phyloP scores from a whole-genome alignment of 2,797 vertebrate species.

The Lutjanus argentimaculatus region DNA sequence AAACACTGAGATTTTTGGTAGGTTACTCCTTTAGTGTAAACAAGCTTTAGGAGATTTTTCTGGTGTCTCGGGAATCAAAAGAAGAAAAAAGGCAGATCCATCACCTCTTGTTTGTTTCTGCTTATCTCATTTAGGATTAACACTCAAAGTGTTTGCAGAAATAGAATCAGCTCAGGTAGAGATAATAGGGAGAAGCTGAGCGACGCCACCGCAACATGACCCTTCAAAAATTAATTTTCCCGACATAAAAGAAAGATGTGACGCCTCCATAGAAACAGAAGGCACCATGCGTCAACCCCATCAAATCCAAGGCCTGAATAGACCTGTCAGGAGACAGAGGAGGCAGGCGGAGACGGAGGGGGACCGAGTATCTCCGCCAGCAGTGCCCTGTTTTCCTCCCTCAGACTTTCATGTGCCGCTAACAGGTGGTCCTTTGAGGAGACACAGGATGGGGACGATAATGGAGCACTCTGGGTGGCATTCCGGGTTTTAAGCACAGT shows the following conservation, averaged over 20 bases:
- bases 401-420: constrained; percentile 67
- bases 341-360: constrained; percentile 22
- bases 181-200: constrained; percentile 16
- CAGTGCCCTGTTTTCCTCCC: constrained; percentile 52
- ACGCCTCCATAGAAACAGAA: constrained; percentile 52
- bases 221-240: constrained; percentile 21
- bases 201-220: background rate
- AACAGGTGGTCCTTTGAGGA: constrained; percentile 83
- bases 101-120: background rate
- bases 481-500: constrained; percentile 58
- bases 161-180: constrained; percentile 27
- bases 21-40: background rate
- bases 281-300: constrained; percentile 24
- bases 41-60: background rate
- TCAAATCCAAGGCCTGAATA: constrained; percentile 62
- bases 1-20: background rate
- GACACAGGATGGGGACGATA: constrained; percentile 61
- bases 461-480: constrained; percentile 74
- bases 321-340: constrained; percentile 57
- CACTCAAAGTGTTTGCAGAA: background rate
- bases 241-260: constrained; percentile 36
- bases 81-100: background rate
- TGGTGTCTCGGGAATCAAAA: background rate
- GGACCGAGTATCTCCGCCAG: constrained; percentile 42
- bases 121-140: constrained; percentile 16